Base-by-base conservation (phyloP, 2,888 invertebrate genomes). In the Lasioglossum calceatum region DNA sequence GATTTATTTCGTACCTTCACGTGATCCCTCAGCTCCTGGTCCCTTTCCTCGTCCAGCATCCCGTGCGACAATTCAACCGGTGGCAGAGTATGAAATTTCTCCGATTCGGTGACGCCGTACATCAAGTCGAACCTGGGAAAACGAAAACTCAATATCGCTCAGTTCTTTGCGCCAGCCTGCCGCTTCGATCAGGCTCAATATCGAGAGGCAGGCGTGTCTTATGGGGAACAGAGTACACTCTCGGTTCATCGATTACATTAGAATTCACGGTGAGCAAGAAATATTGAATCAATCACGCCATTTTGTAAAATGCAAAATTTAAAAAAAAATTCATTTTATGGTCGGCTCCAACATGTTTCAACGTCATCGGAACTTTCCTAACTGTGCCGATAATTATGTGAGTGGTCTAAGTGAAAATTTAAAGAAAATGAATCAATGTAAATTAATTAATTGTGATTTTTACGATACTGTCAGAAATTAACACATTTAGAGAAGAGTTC, bases 21-120 rank as follows among this genome's bases (percentile, higher is more conserved):
- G 94, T 98, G 98, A 92, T 97, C 97, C 83, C 96, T 96, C 90
- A 98, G 96, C 92, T 98, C 97, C 87, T 97, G 97, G 93, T 98
- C 97, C 86, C 98, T 96, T 92, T 98, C 97, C 88, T 97, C 97
- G 93, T 98, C 97, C 87, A 97, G 94, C 93, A 98, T 96, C 27
- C 98, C 98, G 88, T 97, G 97, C 83, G 97, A 96, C 42, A 98
- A 95, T 87, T 97, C 97, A 71, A 97, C 96, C 27, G 97, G 97
- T 79, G 97, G 97, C 89, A 98, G 96, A 87, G 97, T 96, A 93
- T 98, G 97, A 94, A 97, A 97, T 92, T 97, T 97, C 94, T 98
- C 98, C 89, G 97, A 95, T 95, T 98, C 98, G 32, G 98, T 98
- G 80, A 98, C 97, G 39, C 99, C 99, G 93, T 98, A 98, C 95